Percentiles rank a stretch among this genome's conserved stretches.
Conservation (phyloP, 1,140 invertebrate genomes). For the Panagrolaimus sp. region DNA sequence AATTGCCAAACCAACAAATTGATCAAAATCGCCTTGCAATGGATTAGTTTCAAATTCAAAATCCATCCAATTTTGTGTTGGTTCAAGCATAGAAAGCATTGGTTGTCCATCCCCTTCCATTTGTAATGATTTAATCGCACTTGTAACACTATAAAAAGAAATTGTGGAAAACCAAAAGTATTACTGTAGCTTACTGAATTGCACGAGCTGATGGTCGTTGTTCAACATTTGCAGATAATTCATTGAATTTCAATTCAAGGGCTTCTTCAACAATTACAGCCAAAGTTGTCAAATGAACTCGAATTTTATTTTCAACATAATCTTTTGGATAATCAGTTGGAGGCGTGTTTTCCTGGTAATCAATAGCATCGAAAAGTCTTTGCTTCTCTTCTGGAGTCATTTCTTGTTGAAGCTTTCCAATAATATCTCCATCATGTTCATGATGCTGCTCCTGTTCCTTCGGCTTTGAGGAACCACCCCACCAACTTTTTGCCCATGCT, state of each 20-base stretch:
- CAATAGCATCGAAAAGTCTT: conserved; percentile 87
- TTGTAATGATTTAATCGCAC: conserved; percentile 60
- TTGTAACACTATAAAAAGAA: conserved; percentile 56
- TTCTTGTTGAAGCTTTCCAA: conserved; percentile 40
- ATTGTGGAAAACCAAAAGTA: background rate
- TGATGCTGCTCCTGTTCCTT: conserved; percentile 42
- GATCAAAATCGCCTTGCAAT: conserved; percentile 70
- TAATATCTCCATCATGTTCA: conserved; percentile 27
- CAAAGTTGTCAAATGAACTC: conserved; percentile 45
- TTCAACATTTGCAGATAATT: conserved; percentile 69
- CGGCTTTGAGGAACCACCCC: conserved; percentile 60
- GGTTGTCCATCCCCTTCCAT: conserved; percentile 52
- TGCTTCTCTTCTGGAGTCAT: conserved; percentile 86
- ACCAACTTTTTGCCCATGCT: conserved; percentile 65
- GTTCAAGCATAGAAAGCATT: conserved; percentile 44
- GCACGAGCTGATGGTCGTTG: conserved; percentile 75
- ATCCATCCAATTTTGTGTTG: conserved; percentile 73
- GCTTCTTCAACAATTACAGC: conserved; percentile 50
- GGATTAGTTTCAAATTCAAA: conserved; percentile 73
- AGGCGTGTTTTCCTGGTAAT: conserved; percentile 70
- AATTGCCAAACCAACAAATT: conserved; percentile 65
- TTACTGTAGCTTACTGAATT: conserved; percentile 60
- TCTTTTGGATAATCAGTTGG: conserved; percentile 59
- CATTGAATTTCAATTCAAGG: conserved; percentile 62
- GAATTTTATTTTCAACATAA: conserved; percentile 53